Evolutionary conservation across 23 tunicate species (phyloP).

Genomic region (Oikopleura albicans): DNA sequence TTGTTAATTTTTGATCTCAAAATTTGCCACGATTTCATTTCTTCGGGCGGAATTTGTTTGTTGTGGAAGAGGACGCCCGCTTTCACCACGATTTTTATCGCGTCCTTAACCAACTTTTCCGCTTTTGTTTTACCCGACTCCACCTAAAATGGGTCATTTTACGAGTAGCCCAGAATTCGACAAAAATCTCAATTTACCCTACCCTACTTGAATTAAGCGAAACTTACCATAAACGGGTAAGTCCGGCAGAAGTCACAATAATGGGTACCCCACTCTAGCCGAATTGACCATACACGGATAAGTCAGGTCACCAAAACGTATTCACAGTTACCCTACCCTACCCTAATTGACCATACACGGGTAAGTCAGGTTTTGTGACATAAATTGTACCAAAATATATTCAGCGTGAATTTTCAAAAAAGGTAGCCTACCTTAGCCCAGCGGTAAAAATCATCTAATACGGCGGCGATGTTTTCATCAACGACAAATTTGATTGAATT

Average conservation of each 20-base stretch:
- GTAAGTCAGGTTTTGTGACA: no score
- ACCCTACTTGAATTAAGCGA: no score
- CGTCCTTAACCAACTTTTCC: conserved; percentile 9
- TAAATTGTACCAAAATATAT: not conserved
- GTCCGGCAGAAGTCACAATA: no score
- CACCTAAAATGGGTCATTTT: not conserved
- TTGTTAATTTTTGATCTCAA: conserved; percentile 7
- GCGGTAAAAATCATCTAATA: conserved; percentile 69
- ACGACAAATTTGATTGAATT: conserved; percentile 46
- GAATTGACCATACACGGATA: no score
- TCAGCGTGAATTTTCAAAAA: not conserved
- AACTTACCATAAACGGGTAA: no score
- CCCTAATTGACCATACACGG: no score
- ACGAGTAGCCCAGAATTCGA: no score
- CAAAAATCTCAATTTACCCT: no score
- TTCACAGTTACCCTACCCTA: no score
- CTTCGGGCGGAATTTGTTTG: not conserved
- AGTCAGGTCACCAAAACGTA: no score
- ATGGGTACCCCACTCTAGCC: no score
- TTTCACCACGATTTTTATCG: not conserved
- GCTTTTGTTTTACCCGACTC: not conserved
- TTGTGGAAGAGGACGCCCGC: conserved; percentile 8
- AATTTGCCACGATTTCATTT: conserved; percentile 7
- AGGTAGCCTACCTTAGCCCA: conserved; percentile 14
- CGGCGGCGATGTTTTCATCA: conserved; percentile 57